Base-by-base conservation (phyloP, 53 echinoderm and acorn worm genomes). In the Patiria pectinifera region DNA sequence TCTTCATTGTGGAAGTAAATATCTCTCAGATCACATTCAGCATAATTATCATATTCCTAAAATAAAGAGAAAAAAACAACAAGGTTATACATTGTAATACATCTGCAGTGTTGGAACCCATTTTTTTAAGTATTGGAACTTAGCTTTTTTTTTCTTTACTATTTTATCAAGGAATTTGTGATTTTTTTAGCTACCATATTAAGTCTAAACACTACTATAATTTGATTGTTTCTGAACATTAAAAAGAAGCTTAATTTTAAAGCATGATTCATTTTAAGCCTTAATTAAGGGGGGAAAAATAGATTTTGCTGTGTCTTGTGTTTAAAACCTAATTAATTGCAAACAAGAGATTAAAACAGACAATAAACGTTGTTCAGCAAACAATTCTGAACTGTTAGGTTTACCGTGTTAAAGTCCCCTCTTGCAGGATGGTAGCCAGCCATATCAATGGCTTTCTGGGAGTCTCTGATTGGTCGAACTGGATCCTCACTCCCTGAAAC, bases 21-120 rank as follows among this genome's bases (percentile, higher is more conserved):
- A 85, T 98, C 98, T 75, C 95, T 93, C 48, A 98, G 82, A 82
- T 98, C 96, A 78, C 95, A 95, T 82, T 98, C 98, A 43, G 98
- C 98, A 91, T 95, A 96, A 48, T 98, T 98, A 71, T 98, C 98
- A 94, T 91, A 96, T 83, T 98, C 98, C 98, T 98, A 49, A 43
- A 45, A 25, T n/a, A 78, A 75, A 82, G 22, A 60, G 2, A 49
- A 82, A 74, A 72, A 74, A 53, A 53, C 53, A 53, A 53, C 8
- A 53, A 23, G 19, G 4, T 23, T 23, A 23, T 74, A 16, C 53
- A 16, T 66, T 66, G 19, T 3, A 18, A 66, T 13, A 66, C 66
- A 66, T 60, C 12, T 8, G 60, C 0, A 60, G 60, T 11, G 12
- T 60, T 60, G 12, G 60, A 60, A 12, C 60, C 60, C 12, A 12